Percentiles rank a stretch among this genome's conserved stretches.
Conservation (phyloP, 2,888 invertebrate species). For the Clostera curtula region DNA sequence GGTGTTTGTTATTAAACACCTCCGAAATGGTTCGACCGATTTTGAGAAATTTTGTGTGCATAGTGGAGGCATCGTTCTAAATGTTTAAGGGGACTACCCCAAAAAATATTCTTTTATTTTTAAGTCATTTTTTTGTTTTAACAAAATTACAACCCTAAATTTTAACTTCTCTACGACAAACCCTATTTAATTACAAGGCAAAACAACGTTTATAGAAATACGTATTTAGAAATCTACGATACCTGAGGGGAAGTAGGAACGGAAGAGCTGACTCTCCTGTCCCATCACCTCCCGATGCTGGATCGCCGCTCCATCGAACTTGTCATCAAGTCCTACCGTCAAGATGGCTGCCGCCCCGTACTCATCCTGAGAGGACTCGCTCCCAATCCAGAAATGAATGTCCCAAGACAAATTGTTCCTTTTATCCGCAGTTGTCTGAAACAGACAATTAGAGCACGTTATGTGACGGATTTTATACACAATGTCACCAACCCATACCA, state of each 20-base stretch:
- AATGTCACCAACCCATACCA: too few species aligned
- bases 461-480: conserved; percentile 2
- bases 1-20: too few species aligned
- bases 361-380: conserved; percentile 85
- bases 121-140: too few species aligned
- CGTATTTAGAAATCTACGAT: too few species aligned
- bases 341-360: conserved; percentile 84
- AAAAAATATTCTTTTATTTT: too few species aligned
- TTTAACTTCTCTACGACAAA: not conserved
- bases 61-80: too few species aligned
- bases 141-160: too few species aligned
- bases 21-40: too few species aligned
- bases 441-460: too few species aligned
- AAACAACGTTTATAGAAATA: conserved; percentile 6
- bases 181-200: too few species aligned
- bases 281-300: conserved; percentile 92
- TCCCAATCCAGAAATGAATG: conserved; percentile 92
- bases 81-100: too few species aligned
- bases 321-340: conserved; percentile 89
- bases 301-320: conserved; percentile 86
- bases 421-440: conserved; percentile 80
- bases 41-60: too few species aligned
- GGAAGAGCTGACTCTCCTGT: conserved; percentile 86
- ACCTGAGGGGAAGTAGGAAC: conserved; percentile 83
- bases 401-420: conserved; percentile 83